phyloP scores from a whole-genome alignment of 2,888 invertebrate genomes.

The Ichneumon xanthorius region DNA sequence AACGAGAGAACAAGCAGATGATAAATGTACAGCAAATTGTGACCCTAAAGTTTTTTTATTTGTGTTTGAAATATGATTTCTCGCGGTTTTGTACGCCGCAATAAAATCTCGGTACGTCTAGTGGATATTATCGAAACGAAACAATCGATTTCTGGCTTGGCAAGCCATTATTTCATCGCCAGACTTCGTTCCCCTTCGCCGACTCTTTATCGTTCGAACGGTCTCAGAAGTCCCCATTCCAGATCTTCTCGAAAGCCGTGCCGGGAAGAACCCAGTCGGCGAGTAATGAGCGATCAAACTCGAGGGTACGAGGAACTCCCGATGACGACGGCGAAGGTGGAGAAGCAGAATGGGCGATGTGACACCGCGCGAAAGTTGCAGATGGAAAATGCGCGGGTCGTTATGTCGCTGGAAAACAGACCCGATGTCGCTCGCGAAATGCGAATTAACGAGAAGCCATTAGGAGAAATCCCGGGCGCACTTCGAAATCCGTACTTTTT shows the following conservation, averaged over 20 bases:
- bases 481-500: constrained; percentile 2
- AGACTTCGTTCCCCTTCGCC: not conserved
- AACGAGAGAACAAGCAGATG: no score
- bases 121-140: not conserved
- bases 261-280: constrained; percentile 35
- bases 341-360: constrained; percentile 37
- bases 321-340: constrained; percentile 14
- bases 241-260: constrained; percentile 14
- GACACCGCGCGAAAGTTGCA: constrained; percentile 43
- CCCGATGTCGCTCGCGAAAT: constrained; percentile 34
- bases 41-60: no score
- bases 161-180: not conserved
- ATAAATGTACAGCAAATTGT: no score
- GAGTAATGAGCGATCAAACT: constrained; percentile 66
- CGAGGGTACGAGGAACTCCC: constrained; percentile 2
- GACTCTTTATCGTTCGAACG: constrained; percentile 7
- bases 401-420: constrained; percentile 55
- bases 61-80: no score
- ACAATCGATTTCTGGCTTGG: not conserved
- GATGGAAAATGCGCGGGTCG: constrained; percentile 49
- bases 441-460: constrained; percentile 58
- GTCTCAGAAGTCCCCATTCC: not conserved
- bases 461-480: constrained; percentile 24
- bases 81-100: no score
- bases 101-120: not conserved